Percentiles rank a stretch among this genome's conserved stretches.
Conservation (phyloP, 2,113 vertebrate species). For the Taxidea taxus region DNA sequence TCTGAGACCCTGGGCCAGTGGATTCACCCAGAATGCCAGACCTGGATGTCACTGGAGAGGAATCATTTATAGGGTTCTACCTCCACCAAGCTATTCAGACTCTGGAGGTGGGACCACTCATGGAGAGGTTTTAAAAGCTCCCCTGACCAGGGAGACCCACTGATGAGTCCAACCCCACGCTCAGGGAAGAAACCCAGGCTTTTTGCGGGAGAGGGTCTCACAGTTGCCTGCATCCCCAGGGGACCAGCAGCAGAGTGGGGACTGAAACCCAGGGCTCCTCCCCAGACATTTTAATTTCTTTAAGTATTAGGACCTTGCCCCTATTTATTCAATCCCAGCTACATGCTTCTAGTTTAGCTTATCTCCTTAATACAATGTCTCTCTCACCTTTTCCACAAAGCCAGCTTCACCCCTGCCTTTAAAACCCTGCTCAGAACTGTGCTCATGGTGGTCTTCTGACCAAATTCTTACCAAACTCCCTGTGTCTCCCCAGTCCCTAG, state of each 20-base stretch:
- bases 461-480: neutral
- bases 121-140: neutral
- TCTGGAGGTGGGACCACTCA: neutral
- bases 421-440: neutral
- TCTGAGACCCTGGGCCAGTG: neutral
- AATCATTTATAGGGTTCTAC: neutral
- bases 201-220: neutral
- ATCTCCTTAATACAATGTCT: neutral
- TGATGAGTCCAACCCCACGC: neutral
- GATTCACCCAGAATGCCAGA: neutral
- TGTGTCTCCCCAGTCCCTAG: neutral
- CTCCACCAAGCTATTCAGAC: neutral
- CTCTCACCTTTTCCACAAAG: neutral
- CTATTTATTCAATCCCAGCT: neutral
- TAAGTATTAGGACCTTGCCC: neutral
- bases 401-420: neutral
- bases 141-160: neutral
- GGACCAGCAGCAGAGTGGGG: neutral
- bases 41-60: neutral
- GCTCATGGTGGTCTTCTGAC: neutral
- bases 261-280: neutral
- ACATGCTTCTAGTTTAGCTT: neutral
- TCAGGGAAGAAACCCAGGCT: neutral
- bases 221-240: neutral
- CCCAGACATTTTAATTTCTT: neutral